Evolutionary conservation across 2,113 vertebrate genomes (phyloP).

Genomic region (Seriola aureovittata): DNA sequence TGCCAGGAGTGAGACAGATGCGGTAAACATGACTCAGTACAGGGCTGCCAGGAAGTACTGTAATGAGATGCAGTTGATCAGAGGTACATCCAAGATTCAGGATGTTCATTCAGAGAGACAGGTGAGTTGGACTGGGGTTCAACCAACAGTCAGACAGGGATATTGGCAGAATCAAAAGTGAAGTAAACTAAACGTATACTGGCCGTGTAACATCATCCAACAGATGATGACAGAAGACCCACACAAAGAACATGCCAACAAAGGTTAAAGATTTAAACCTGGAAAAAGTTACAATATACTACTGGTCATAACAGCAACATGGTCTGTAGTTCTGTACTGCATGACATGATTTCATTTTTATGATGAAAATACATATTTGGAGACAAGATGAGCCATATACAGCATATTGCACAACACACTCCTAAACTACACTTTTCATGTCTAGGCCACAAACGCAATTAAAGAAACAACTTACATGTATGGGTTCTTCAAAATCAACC

Average conservation of each 20-base stretch:
- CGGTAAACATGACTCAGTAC: constrained; percentile 56
- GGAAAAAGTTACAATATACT: background rate
- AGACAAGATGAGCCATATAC: background rate
- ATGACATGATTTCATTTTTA: background rate
- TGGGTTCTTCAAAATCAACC: background rate
- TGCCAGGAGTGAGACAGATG: constrained; percentile 58
- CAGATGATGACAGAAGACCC: background rate
- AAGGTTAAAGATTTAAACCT: background rate
- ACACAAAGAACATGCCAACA: background rate
- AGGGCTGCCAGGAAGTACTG: constrained; percentile 54
- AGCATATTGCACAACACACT: background rate
- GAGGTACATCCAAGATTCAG: constrained; percentile 49
- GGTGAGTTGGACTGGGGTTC: constrained; percentile 38
- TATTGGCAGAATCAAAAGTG: constrained; percentile 36
- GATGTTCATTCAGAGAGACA: constrained; percentile 52
- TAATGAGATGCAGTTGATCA: constrained; percentile 63
- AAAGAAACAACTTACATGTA: background rate
- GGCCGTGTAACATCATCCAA: background rate
- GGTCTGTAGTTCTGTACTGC: background rate
- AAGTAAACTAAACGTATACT: constrained; percentile 8
- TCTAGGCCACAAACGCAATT: background rate
- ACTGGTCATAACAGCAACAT: background rate
- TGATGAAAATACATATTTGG: background rate
- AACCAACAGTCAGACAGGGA: constrained; percentile 24
- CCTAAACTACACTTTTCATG: background rate